Percentiles rank a stretch among this genome's conserved stretches.
Conservation (phyloP, 2,113 vertebrate species). For the Brachirus orientalis region DNA sequence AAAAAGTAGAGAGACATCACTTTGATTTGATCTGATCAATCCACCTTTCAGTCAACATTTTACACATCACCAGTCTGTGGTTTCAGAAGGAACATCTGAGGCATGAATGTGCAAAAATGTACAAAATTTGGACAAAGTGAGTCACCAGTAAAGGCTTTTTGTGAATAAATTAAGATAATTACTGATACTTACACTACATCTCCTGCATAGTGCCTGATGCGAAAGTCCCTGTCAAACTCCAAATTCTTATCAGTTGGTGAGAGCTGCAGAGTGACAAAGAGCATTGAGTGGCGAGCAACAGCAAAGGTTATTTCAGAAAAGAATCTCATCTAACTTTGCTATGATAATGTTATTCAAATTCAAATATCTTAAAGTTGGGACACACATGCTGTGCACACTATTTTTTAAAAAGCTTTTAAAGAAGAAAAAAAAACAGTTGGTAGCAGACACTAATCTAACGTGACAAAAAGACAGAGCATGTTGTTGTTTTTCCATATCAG, state of each 20-base stretch:
- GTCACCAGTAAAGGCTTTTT: constrained; percentile 31
- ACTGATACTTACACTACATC: constrained; percentile 90
- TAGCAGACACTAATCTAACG: no score
- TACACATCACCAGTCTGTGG: background rate
- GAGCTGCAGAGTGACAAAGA: constrained; percentile 79
- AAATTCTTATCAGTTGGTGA: constrained; percentile 91
- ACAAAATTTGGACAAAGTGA: constrained; percentile 22
- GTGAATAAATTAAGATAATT: constrained; percentile 31
- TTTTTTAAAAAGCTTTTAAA: no score
- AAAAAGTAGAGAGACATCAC: no score
- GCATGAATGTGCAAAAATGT: constrained; percentile 24
- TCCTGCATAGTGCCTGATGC: constrained; percentile 94
- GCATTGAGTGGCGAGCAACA: background rate
- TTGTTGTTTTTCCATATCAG: background rate
- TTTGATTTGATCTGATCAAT: no score
- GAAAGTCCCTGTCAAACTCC: constrained; percentile 96
- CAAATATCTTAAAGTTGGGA: no score
- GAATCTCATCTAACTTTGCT: background rate
- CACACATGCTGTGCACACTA: no score
- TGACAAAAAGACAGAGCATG: no score
- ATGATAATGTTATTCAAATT: background rate
- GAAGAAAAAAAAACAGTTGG: no score
- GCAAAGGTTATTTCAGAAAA: background rate
- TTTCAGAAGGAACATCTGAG: constrained; percentile 9
- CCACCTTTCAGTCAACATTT: background rate